phyloP scores from a whole-genome alignment of 2,113 vertebrate genomes.

The Corydoras sp. region DNA sequence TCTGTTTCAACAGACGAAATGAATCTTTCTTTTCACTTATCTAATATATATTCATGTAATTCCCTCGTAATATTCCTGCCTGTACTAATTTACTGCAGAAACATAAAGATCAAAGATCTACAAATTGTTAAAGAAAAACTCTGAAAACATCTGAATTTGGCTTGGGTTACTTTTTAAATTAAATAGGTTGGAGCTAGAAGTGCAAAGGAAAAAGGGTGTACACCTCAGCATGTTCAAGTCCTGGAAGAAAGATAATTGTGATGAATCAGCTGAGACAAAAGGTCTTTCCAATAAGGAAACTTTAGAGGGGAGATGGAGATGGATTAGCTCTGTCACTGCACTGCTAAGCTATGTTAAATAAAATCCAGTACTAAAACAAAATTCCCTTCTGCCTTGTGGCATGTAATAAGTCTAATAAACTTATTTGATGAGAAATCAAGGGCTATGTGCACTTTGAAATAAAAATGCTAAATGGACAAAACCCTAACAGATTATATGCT shows the following conservation, averaged over 20 bases:
- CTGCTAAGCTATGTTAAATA: slow-evolving; percentile 47
- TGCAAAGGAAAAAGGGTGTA: no score
- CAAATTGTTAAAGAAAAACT: no score
- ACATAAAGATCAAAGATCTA: no score
- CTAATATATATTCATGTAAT: not conserved
- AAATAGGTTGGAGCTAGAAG: no score
- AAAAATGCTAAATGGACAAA: slow-evolving; percentile 11
- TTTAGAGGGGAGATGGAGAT: slow-evolving; percentile 45
- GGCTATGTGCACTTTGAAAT: slow-evolving; percentile 32
- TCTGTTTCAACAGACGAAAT: not conserved
- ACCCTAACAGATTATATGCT: no score
- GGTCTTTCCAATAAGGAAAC: slow-evolving; percentile 43
- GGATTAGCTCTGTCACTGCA: slow-evolving; percentile 52
- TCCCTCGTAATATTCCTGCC: no score
- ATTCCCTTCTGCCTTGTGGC: slow-evolving; percentile 38
- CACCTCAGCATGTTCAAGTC: not conserved
- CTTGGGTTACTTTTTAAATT: not conserved
- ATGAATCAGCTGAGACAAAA: slow-evolving; percentile 49
- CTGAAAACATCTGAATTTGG: not conserved
- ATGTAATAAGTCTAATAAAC: slow-evolving; percentile 45
- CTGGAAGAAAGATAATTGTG: slow-evolving; percentile 46
- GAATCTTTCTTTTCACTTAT: slow-evolving; percentile 13
- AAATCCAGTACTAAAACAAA: slow-evolving; percentile 41
- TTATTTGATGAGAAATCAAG: slow-evolving; percentile 37
- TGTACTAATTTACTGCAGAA: no score